Evolutionary conservation across 2,797 vertebrate genomes (phyloP).

Genomic region (Erithacus rubecula): DNA sequence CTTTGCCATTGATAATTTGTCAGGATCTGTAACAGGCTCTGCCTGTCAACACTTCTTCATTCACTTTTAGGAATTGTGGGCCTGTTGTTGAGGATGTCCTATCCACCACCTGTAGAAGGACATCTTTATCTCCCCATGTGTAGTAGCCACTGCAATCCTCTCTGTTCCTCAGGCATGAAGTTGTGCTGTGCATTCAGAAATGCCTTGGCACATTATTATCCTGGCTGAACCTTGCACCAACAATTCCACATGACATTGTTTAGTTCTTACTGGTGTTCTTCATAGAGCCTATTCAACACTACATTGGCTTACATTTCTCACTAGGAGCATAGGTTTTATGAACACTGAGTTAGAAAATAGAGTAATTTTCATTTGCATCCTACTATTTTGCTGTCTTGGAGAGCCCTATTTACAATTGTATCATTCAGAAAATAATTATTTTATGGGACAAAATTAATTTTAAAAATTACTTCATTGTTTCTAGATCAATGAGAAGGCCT

Average conservation of each 20-base stretch:
- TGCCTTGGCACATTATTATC: background rate
- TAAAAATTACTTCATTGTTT: background rate
- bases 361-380: background rate
- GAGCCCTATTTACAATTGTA: background rate
- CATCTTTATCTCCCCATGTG: background rate
- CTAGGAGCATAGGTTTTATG: background rate
- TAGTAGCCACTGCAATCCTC: background rate
- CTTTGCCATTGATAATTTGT: background rate
- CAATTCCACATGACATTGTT: background rate
- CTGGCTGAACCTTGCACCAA: background rate
- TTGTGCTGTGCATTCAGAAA: background rate
- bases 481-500: background rate
- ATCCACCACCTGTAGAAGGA: background rate
- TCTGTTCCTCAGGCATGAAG: background rate
- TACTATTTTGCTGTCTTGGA: background rate
- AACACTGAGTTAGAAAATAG: background rate
- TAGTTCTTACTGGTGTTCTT: background rate
- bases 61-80: background rate
- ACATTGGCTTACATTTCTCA: background rate
- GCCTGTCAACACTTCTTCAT: background rate
- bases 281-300: background rate
- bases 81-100: background rate
- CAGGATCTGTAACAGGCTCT: background rate
- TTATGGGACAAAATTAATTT: background rate
- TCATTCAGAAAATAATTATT: background rate